Conservation (phyloP, 2,797 vertebrate species). For the Falco berigora region DNA sequence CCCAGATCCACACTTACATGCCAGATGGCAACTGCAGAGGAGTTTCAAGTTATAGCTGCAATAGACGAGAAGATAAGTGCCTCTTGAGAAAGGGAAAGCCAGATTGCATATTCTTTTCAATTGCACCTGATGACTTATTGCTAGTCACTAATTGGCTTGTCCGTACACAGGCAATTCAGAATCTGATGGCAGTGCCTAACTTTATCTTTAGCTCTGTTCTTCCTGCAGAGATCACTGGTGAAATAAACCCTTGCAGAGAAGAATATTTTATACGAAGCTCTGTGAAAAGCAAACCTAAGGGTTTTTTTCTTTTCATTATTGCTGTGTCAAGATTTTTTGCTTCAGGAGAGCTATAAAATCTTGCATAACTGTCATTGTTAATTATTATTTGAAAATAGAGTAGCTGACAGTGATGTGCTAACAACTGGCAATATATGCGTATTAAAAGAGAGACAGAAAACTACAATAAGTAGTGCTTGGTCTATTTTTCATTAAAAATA, state of each 20-base stretch:
- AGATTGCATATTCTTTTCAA: conserved; percentile 34
- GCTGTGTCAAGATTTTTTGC: neutral
- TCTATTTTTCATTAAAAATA: neutral
- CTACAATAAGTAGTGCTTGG: neutral
- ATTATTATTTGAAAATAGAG: neutral
- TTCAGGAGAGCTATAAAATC: neutral
- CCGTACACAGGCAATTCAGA: conserved; percentile 19
- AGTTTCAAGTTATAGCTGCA: conserved; percentile 47
- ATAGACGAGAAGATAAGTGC: conserved; percentile 27
- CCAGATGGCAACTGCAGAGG: conserved; percentile 50
- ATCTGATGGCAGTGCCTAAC: neutral
- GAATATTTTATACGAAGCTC: neutral
- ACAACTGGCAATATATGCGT: neutral
- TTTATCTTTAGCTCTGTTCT: conserved; percentile 11
- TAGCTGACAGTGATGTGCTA: neutral
- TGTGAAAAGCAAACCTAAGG: neutral
- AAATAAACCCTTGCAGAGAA: conserved; percentile 21
- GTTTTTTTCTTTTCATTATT: neutral
- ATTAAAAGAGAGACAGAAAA: neutral
- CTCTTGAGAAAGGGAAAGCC: conserved; percentile 36
- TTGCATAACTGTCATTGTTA: neutral
- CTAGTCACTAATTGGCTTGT: conserved; percentile 48
- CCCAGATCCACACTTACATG: conserved; percentile 18
- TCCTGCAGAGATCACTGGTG: neutral
- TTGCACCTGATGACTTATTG: conserved; percentile 46